Base-by-base conservation (phyloP, 2,113 vertebrate genomes). In the Pimephales promelas region DNA sequence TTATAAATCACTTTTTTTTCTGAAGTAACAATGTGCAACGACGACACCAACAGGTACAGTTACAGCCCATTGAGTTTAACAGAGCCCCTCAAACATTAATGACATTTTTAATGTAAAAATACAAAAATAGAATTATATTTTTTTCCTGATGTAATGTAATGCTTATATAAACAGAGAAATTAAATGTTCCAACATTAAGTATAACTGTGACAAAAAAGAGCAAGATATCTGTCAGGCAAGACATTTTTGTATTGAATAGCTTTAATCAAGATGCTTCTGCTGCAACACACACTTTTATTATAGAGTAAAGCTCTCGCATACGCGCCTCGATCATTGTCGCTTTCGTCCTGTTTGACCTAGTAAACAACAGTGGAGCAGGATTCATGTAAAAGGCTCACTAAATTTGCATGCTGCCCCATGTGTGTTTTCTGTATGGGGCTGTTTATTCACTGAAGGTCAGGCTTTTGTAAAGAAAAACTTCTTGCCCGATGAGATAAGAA, bases 361-460 rank as follows among this genome's bases (percentile, higher is more conserved):
- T 89, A 87, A 90, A 83, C 59, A 87, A 88, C 43, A 72, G 26
- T 75, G 81, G 64, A 90, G 89, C 90, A 89, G 52, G 10, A 62
- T 22, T 71, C 9, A 9, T 34, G 28, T 81, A 70, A 49, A 47
- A 66, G 47, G 9, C 68, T 49, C 49, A 28, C 76, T 36, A 31
- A 82, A 91, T 86, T 85, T 79, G 92, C 57, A 2, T 88, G 89
- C 91, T 91, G 87, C 92, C 31, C 86, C 86, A 87, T 86, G 87
- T 84, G 87, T 79, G 89, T 92, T 92, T 88, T 90, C 92, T 89
- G 92, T 78, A 45, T 71, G 92, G 93, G 89, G 84, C 89, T 94
- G 92, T 94, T 96, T 94, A 94, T 94, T 93, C 93, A 91, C 40
- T 94, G 94, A 96, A 97, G 95, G 95, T 97, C 96, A 96, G 92